Percentiles rank a stretch among this genome's conserved stretches.
Evolutionary conservation across 2,113 vertebrate species (phyloP).

Genomic region (Zonotrichia leucophrys): DNA sequence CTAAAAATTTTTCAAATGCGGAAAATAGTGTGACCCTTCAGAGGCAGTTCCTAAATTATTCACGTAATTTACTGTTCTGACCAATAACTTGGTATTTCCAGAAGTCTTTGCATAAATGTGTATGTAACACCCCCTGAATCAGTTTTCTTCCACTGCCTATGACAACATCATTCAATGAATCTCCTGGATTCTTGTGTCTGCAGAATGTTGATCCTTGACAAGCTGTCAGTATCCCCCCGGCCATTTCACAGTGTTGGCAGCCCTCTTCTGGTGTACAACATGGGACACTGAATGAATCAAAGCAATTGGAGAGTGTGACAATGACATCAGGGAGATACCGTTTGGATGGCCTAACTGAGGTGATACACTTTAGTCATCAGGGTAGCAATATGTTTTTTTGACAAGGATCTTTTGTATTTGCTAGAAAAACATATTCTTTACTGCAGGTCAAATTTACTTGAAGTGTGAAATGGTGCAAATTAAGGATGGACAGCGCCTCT

Average conservation of each 20-base stretch:
- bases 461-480: not conserved
- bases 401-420: not conserved
- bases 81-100: not conserved
- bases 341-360: not conserved
- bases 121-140: not conserved
- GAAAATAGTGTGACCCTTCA: not conserved
- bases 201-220: not conserved
- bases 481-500: not conserved
- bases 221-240: not conserved
- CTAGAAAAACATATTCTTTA: not conserved
- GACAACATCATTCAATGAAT: not conserved
- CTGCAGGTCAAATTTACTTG: not conserved
- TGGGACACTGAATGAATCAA: not conserved
- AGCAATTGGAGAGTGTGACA: conserved; percentile 1
- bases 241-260: not conserved
- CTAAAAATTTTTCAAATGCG: not conserved
- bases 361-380: not conserved
- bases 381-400: not conserved
- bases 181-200: not conserved
- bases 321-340: not conserved
- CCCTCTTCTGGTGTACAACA: not conserved
- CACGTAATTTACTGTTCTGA: not conserved
- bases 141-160: not conserved
- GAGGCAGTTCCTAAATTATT: not conserved
- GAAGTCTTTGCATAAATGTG: not conserved